These are phyloP conservation scores for Drosophila mercatorum DNA, from an alignment of 2,888 invertebrate genomes.

Conservation along the genomic window DNA sequence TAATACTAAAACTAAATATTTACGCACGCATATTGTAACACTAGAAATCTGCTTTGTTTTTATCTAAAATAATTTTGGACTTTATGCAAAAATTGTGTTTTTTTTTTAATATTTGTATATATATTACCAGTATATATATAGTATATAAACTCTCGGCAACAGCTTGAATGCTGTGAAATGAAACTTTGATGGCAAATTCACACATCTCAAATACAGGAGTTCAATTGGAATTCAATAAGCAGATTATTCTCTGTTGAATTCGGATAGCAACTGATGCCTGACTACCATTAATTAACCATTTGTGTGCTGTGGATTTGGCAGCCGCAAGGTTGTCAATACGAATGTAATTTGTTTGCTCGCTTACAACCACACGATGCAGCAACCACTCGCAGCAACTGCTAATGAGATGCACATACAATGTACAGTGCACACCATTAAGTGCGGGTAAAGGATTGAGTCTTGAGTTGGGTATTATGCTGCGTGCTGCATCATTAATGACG, in stretches of 20 bases:
- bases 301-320: background rate
- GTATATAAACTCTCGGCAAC: background rate
- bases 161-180: background rate
- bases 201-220: background rate
- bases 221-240: too few species aligned
- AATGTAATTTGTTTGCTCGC: background rate
- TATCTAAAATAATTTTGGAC: background rate
- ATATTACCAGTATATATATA: background rate
- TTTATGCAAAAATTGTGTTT: background rate
- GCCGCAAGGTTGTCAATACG: background rate
- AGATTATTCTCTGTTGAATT: background rate
- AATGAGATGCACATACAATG: constrained; percentile 36
- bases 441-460: background rate
- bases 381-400: constrained; percentile 1
- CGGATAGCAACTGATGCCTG: background rate
- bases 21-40: background rate
- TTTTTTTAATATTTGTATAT: too few species aligned
- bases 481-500: constrained; percentile 8
- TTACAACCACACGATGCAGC: background rate
- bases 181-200: background rate
- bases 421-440: too few species aligned
- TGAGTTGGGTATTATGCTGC: background rate
- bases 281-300: constrained; percentile 4
- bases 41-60: background rate
- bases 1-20: background rate